Evolutionary conservation across 2,113 vertebrate genomes (phyloP).

Genomic region (Ancistrus triradiatus): DNA sequence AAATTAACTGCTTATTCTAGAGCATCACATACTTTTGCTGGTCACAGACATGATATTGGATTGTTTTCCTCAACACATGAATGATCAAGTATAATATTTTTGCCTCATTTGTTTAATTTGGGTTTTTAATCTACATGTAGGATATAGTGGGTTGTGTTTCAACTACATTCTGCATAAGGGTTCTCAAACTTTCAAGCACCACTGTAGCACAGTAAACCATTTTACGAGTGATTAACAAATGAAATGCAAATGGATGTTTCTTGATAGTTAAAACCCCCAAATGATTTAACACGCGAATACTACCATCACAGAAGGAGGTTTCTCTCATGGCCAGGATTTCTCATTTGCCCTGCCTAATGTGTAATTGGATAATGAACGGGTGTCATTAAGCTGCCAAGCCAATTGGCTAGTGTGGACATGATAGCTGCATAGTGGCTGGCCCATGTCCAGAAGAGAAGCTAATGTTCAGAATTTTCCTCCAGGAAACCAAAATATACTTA

Average conservation of each 20-base stretch:
- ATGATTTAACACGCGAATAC: background rate
- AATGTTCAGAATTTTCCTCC: conserved; percentile 7
- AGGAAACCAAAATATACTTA: conserved; percentile 9
- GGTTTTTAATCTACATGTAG: no score
- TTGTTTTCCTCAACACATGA: no score
- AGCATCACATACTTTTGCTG: no score
- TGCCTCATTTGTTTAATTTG: no score
- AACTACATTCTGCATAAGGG: no score
- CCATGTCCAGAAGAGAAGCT: conserved; percentile 6
- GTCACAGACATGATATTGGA: no score
- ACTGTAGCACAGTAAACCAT: no score
- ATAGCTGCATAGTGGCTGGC: conserved; percentile 20
- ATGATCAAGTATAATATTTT: no score
- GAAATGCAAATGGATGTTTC: background rate
- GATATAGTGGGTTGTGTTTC: no score
- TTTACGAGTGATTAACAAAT: background rate
- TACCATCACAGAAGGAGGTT: background rate
- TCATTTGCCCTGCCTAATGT: conserved; percentile 35
- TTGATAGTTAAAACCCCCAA: background rate
- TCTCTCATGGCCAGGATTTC: conserved; percentile 27
- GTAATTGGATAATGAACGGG: conserved; percentile 46
- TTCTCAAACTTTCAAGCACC: no score
- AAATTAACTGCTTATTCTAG: no score
- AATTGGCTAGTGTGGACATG: conserved; percentile 29
- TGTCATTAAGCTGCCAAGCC: conserved; percentile 34